phyloP scores from a whole-genome alignment of 2,888 invertebrate species.

The Ischnura elegans region DNA sequence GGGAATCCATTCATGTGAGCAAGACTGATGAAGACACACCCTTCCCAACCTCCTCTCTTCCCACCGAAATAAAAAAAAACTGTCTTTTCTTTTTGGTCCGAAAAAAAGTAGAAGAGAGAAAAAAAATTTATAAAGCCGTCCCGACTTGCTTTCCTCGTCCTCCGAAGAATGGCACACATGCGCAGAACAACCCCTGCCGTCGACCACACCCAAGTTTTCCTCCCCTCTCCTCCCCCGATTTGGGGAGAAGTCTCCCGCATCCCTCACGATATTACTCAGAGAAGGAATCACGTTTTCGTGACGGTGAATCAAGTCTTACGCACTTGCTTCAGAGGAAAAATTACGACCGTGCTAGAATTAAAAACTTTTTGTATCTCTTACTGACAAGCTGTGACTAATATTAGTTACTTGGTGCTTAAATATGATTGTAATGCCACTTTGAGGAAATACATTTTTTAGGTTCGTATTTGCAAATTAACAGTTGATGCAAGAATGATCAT shows the following conservation, averaged over 20 bases:
- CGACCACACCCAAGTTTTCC: background rate
- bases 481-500: no score
- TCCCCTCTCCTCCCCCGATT: background rate
- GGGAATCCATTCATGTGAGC: constrained; percentile 56
- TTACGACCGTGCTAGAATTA: no score
- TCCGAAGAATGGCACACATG: no score
- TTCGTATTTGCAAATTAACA: no score
- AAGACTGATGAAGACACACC: constrained; percentile 51
- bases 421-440: no score
- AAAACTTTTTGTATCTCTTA: no score
- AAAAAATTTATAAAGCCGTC: background rate
- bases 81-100: background rate
- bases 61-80: background rate
- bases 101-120: no score
- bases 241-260: background rate
- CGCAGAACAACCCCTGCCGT: background rate
- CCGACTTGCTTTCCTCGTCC: background rate
- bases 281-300: constrained; percentile 30
- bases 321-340: no score
- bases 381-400: no score
- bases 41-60: background rate
- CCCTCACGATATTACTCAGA: background rate
- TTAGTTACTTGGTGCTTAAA: no score
- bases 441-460: no score
- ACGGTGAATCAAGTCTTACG: no score